phyloP scores from a whole-genome alignment of 2,888 invertebrate species.

The Platynereis dumerilii region DNA sequence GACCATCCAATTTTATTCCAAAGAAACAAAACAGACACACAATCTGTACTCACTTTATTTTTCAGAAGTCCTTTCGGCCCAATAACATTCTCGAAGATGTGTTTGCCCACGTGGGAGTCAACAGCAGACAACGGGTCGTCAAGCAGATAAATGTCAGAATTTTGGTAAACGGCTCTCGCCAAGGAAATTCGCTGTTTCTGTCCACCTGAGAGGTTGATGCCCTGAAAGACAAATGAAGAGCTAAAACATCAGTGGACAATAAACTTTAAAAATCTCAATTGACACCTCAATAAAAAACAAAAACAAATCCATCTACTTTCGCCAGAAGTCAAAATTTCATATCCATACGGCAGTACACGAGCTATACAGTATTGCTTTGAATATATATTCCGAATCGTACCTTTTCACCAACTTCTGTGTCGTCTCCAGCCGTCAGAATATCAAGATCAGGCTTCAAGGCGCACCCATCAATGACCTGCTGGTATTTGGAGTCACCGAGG shows the following conservation, averaged over 20 bases:
- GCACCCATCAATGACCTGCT: slow-evolving; percentile 51
- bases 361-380: no score
- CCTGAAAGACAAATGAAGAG: slow-evolving; percentile 49
- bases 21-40: no score
- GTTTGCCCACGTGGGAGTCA: slow-evolving; percentile 62
- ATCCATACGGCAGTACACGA: no score
- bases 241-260: no score
- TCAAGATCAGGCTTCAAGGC: slow-evolving; percentile 66
- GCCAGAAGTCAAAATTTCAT: no score
- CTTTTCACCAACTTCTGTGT: slow-evolving; percentile 68
- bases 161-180: slow-evolving; percentile 19
- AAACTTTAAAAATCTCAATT: slow-evolving; percentile 31
- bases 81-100: slow-evolving; percentile 62
- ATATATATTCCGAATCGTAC: no score
- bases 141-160: slow-evolving; percentile 16
- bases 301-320: neutral
- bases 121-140: slow-evolving; percentile 23
- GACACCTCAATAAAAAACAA: slow-evolving; percentile 24
- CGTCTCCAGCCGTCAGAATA: slow-evolving; percentile 67
- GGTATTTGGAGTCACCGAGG: slow-evolving; percentile 51
- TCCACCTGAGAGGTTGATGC: slow-evolving; percentile 63
- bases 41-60: slow-evolving; percentile 34
- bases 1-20: no score
- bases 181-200: slow-evolving; percentile 38
- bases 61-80: slow-evolving; percentile 46